Conservation (phyloP, 2,888 invertebrate genomes). For the Dendrolimus houi region DNA sequence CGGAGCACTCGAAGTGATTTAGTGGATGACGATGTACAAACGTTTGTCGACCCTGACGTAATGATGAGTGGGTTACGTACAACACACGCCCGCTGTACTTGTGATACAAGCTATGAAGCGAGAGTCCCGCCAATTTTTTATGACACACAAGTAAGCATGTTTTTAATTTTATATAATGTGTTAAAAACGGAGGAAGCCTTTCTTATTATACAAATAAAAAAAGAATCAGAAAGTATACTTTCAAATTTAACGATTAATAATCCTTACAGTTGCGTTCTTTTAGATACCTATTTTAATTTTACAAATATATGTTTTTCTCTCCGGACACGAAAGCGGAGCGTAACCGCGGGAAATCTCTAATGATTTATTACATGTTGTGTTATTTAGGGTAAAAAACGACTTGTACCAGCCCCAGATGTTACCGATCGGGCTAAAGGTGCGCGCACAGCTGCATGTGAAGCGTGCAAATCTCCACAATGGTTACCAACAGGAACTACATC, state of each 20-base stretch:
- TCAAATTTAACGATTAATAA: too few species aligned
- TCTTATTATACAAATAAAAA: too few species aligned
- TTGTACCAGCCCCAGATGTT: conserved; percentile 77
- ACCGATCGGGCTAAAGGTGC: conserved; percentile 56
- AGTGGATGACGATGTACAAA: conserved; percentile 50
- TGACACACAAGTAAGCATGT: conserved; percentile 55
- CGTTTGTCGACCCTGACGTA: conserved; percentile 55
- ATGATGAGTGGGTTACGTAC: conserved; percentile 36
- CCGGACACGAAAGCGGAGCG: neutral
- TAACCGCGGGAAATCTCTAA: neutral
- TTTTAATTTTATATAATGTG: conserved; percentile 4
- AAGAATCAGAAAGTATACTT: too few species aligned
- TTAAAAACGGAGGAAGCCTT: too few species aligned
- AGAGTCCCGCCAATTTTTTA: conserved; percentile 60
- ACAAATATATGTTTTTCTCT: too few species aligned
- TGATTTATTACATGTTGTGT: neutral
- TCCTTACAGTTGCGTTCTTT: too few species aligned
- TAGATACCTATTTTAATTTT: too few species aligned
- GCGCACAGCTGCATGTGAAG: conserved; percentile 37
- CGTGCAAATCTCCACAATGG: conserved; percentile 63
- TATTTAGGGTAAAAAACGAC: conserved; percentile 56
- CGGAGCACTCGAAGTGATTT: conserved; percentile 49
- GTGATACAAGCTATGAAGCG: conserved; percentile 43
- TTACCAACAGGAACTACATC: conserved; percentile 65
- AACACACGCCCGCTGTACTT: conserved; percentile 56